These are phyloP conservation scores for Dione juno DNA, from an alignment of 2,888 invertebrate species.

Conservation along the genomic window DNA sequence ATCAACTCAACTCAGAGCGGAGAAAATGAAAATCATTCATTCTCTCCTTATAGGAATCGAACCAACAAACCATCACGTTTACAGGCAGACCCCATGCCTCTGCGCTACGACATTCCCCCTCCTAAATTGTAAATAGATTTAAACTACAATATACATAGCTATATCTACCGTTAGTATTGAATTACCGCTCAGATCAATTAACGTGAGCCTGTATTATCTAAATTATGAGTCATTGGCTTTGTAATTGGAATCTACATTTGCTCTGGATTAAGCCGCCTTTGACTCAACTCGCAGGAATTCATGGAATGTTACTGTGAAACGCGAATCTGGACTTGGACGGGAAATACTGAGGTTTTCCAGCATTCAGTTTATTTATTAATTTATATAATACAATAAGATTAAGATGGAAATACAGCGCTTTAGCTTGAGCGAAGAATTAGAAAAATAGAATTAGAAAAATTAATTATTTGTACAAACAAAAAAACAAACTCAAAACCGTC, in stretches of 20 bases:
- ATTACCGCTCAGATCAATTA: conserved; percentile 18
- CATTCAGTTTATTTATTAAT: background rate
- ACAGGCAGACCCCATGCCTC: too few species aligned
- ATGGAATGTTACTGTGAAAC: conserved; percentile 16
- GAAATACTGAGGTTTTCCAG: background rate
- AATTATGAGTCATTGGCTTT: conserved; percentile 21
- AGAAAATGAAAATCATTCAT: too few species aligned
- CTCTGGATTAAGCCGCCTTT: conserved; percentile 15
- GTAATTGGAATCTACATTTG: conserved; percentile 20
- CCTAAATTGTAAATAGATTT: background rate
- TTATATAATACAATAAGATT: too few species aligned
- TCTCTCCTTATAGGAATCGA: too few species aligned
- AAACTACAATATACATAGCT: background rate
- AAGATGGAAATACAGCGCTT: too few species aligned
- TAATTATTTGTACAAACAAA: too few species aligned
- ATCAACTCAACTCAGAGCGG: too few species aligned
- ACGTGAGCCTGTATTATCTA: conserved; percentile 5
- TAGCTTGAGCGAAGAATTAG: too few species aligned
- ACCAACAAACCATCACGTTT: too few species aligned
- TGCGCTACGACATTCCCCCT: too few species aligned
- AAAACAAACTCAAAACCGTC: too few species aligned
- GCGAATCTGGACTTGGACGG: background rate
- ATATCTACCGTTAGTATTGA: background rate
- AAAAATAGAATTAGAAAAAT: too few species aligned
- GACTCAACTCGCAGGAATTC: background rate